Evolutionary conservation across 2,113 vertebrate genomes (phyloP).

Genomic region (Scortum barcoo): DNA sequence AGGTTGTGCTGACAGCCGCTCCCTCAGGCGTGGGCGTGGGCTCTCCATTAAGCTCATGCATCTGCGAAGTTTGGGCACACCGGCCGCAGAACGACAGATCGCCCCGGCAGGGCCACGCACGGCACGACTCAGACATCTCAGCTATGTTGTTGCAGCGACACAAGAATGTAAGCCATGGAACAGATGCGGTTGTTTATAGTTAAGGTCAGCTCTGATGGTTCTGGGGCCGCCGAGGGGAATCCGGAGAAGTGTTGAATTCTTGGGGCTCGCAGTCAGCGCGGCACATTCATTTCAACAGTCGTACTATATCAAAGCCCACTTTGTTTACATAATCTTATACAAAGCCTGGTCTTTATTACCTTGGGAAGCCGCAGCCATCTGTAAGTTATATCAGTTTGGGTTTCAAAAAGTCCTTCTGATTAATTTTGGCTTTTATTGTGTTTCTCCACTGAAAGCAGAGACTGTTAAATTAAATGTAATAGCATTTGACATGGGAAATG

Average conservation of each 20-base stretch:
- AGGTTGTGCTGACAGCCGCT: conserved; percentile 84
- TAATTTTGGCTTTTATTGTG: conserved; percentile 73
- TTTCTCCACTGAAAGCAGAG: conserved; percentile 61
- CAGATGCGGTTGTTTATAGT: conserved; percentile 66
- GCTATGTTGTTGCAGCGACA: conserved; percentile 71
- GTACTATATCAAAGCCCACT: conserved; percentile 70
- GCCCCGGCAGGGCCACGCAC: conserved; percentile 21
- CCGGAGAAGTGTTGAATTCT: conserved; percentile 66
- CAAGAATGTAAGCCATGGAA: conserved; percentile 70
- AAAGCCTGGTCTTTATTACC: conserved; percentile 74
- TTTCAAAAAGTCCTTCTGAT: conserved; percentile 71
- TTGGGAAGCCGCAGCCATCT: conserved; percentile 73
- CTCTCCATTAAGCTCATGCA: conserved; percentile 37
- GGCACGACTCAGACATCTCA: conserved; percentile 65
- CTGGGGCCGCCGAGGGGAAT: conserved; percentile 60
- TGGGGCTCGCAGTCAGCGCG: conserved; percentile 62
- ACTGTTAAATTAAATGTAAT: conserved; percentile 69
- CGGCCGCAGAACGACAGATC: conserved; percentile 40
- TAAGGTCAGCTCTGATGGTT: conserved; percentile 71
- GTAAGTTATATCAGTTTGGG: conserved; percentile 73
- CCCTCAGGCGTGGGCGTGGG: conserved; percentile 70
- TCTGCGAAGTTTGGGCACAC: conserved; percentile 24
- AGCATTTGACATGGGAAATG: conserved; percentile 76
- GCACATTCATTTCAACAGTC: conserved; percentile 58
- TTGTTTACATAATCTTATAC: conserved; percentile 76